Percentiles rank a stretch among this genome's conserved stretches.
Evolutionary conservation across 1,140 invertebrate species (phyloP).

Genomic region (Drosophila kepulauana): DNA sequence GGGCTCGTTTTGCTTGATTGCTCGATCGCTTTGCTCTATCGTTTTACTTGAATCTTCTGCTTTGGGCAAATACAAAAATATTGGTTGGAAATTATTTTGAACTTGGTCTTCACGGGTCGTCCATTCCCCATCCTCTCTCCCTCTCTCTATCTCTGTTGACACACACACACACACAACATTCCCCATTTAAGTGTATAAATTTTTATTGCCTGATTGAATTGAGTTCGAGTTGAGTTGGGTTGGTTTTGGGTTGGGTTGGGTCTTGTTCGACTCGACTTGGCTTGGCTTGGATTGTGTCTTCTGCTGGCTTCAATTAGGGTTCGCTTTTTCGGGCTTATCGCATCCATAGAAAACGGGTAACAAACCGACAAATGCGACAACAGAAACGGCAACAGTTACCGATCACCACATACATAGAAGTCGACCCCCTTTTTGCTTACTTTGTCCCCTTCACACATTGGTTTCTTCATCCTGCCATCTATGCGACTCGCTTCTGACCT

Average conservation of each 20-base stretch:
- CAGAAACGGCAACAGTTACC: slow-evolving; percentile 57
- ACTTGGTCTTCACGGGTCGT: slow-evolving; percentile 56
- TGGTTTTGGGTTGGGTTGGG: slow-evolving; percentile 62
- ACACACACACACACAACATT: slow-evolving; percentile 21
- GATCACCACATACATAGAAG: slow-evolving; percentile 28
- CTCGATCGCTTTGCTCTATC: slow-evolving; percentile 36
- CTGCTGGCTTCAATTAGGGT: slow-evolving; percentile 55
- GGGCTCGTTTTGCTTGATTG: slow-evolving; percentile 46
- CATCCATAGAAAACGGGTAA: slow-evolving; percentile 42
- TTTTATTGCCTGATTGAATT: slow-evolving; percentile 77
- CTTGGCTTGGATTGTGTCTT: slow-evolving; percentile 13
- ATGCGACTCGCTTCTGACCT: slow-evolving; percentile 53
- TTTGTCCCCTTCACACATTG: background rate
- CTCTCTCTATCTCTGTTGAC: slow-evolving; percentile 21
- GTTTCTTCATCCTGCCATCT: slow-evolving; percentile 11
- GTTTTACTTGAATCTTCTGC: slow-evolving; percentile 45
- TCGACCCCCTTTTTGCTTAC: slow-evolving; percentile 4
- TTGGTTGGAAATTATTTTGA: slow-evolving; percentile 62
- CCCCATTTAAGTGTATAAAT: slow-evolving; percentile 37
- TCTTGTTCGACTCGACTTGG: slow-evolving; percentile 17
- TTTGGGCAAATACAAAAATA: slow-evolving; percentile 24
- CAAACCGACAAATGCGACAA: slow-evolving; percentile 24
- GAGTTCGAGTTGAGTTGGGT: slow-evolving; percentile 58
- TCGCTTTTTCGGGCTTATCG: slow-evolving; percentile 64
- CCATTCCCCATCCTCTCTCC: background rate